phyloP scores from a whole-genome alignment of 2,113 vertebrate species.

The Passer montanus region DNA sequence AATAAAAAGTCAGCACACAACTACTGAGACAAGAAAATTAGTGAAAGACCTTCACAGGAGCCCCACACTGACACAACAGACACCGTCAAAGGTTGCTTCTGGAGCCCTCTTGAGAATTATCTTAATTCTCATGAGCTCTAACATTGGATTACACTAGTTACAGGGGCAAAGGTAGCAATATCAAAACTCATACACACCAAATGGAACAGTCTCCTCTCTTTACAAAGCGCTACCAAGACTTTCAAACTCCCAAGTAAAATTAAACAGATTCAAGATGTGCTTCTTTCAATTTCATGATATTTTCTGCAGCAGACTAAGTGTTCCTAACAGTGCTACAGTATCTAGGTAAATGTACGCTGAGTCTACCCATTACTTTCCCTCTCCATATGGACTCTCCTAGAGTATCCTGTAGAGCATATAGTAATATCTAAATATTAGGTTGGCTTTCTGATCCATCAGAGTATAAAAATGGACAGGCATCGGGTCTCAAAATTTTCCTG shows the following conservation, averaged over 20 bases:
- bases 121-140: neutral
- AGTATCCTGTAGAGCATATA: neutral
- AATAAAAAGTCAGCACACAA: neutral
- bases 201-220: neutral
- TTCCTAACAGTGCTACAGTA: neutral
- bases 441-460: neutral
- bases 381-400: neutral
- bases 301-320: neutral
- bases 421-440: neutral
- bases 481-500: neutral
- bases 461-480: neutral
- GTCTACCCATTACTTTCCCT: neutral
- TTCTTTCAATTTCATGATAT: neutral
- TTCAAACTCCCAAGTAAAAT: neutral
- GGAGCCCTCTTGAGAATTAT: neutral
- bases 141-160: neutral
- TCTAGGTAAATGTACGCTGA: neutral
- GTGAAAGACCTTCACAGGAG: neutral
- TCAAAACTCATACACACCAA: neutral
- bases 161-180: neutral
- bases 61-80: neutral
- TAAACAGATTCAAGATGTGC: neutral
- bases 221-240: neutral
- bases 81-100: neutral
- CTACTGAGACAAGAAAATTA: neutral